Evolutionary conservation across 2,797 vertebrate species (phyloP).

Genomic region (Orestias chungarensis): DNA sequence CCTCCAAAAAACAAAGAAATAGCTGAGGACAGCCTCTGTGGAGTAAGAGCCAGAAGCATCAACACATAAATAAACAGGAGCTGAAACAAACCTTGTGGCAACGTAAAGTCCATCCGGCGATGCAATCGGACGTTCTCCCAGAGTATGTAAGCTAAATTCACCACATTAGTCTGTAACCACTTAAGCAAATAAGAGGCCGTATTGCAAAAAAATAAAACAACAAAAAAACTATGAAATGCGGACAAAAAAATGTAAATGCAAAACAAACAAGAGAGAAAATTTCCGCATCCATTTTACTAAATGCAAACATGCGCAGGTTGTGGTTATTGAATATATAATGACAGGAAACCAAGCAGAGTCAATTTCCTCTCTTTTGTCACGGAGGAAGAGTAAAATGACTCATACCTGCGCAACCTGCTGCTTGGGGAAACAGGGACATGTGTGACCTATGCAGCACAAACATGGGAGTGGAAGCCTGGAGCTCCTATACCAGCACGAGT

Average conservation of each 20-base stretch:
- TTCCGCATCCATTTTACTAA: slow-evolving; percentile 8
- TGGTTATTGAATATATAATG: slow-evolving; percentile 30
- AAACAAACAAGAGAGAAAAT: slow-evolving; percentile 10
- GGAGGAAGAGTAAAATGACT: slow-evolving; percentile 38
- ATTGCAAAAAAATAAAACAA: slow-evolving; percentile 36
- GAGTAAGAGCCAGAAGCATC: slow-evolving; percentile 55
- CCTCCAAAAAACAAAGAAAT: too few species aligned
- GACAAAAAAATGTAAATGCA: slow-evolving; percentile 31
- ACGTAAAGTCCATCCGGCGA: slow-evolving; percentile 38
- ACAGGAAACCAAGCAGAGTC: slow-evolving; percentile 9
- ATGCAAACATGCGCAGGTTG: slow-evolving; percentile 23
- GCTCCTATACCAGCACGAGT: slow-evolving; percentile 21
- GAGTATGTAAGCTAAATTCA: slow-evolving; percentile 43
- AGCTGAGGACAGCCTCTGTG: slow-evolving; percentile 29
- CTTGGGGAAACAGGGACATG: slow-evolving; percentile 25
- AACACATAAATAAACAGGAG: slow-evolving; percentile 53
- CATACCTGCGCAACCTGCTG: slow-evolving; percentile 53
- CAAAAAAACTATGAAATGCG: slow-evolving; percentile 21
- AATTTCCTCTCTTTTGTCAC: slow-evolving; percentile 25
- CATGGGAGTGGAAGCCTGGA: slow-evolving; percentile 30
- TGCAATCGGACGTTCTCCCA: slow-evolving; percentile 39
- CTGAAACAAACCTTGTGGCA: slow-evolving; percentile 58
- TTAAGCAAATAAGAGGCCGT: slow-evolving; percentile 31
- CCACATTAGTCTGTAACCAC: slow-evolving; percentile 31
- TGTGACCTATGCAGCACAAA: slow-evolving; percentile 31